Conservation (phyloP, 2,113 vertebrate species). For the Cyprinodon variegatus region DNA sequence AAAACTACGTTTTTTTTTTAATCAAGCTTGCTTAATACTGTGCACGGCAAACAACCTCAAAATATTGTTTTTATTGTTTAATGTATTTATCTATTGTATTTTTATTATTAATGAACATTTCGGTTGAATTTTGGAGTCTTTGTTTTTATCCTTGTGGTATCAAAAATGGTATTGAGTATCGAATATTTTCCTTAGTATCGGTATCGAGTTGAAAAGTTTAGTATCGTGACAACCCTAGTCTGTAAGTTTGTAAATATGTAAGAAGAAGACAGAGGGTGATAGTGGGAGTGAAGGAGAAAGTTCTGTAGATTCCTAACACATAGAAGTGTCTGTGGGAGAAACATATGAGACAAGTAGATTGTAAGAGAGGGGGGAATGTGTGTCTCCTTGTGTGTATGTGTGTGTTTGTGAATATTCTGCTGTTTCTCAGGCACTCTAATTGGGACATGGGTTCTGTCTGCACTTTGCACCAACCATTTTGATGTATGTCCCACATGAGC, state of each 20-base stretch:
- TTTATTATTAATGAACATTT: too few species aligned
- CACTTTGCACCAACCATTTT: slow-evolving; percentile 66
- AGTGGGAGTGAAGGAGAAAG: slow-evolving; percentile 11
- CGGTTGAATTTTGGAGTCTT: too few species aligned
- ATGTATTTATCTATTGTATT: too few species aligned
- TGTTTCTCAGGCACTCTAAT: slow-evolving; percentile 66
- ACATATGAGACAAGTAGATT: slow-evolving; percentile 54
- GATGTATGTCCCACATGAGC: slow-evolving; percentile 74
- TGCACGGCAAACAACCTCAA: too few species aligned
- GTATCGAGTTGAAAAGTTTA: too few species aligned
- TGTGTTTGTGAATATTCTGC: slow-evolving; percentile 24
- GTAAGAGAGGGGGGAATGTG: slow-evolving; percentile 51
- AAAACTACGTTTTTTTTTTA: too few species aligned
- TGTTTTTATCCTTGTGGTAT: too few species aligned
- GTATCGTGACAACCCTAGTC: background rate
- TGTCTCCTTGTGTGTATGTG: slow-evolving; percentile 12
- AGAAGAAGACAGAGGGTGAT: background rate
- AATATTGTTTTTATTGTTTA: too few species aligned
- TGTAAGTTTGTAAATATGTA: slow-evolving; percentile 9
- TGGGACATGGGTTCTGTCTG: slow-evolving; percentile 72
- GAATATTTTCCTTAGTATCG: too few species aligned
- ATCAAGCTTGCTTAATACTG: too few species aligned
- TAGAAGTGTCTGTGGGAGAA: slow-evolving; percentile 59
- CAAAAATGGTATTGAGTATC: too few species aligned
- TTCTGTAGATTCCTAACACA: slow-evolving; percentile 57